phyloP scores from a whole-genome alignment of 2,113 vertebrate genomes.

The Coracopsis vasa region DNA sequence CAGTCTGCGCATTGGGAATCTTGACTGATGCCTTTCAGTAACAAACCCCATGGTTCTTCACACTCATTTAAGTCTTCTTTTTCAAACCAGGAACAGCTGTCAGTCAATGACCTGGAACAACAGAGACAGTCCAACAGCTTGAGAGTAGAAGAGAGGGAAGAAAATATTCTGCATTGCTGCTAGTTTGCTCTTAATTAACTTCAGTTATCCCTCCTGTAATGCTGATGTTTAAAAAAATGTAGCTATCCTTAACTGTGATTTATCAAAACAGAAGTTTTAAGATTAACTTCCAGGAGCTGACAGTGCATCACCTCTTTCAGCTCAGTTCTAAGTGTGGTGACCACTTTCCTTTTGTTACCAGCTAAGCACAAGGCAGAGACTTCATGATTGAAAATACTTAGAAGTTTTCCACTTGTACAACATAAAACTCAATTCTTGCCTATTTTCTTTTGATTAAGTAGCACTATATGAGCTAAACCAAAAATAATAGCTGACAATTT shows the following conservation, averaged over 20 bases:
- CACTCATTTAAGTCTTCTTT: constrained; percentile 42
- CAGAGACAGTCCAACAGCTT: not conserved
- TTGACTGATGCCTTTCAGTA: constrained; percentile 60
- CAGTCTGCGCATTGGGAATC: constrained; percentile 18
- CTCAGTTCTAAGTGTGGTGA: too few species aligned
- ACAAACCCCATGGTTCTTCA: constrained; percentile 74
- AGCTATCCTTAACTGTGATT: not conserved
- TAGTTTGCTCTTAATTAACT: not conserved
- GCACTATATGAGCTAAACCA: not conserved
- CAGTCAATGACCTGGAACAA: not conserved
- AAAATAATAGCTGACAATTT: not conserved
- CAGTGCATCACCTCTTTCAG: not conserved
- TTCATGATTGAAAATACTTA: not conserved
- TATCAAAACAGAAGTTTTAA: not conserved
- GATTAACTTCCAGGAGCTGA: not conserved
- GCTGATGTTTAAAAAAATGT: not conserved
- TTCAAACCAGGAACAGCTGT: constrained; percentile 69
- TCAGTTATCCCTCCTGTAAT: not conserved
- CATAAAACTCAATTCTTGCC: not conserved
- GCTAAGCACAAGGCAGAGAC: not conserved
- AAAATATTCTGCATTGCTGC: not conserved
- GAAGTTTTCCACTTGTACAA: not conserved
- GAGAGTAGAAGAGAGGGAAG: not conserved
- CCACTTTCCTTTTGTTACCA: not conserved
- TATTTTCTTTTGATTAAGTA: not conserved